Percentiles rank a stretch among this genome's conserved stretches.
These are phyloP conservation scores for Enteromius argenteus DNA, from an alignment of 2,797 vertebrate genomes.

Conservation along the genomic window DNA sequence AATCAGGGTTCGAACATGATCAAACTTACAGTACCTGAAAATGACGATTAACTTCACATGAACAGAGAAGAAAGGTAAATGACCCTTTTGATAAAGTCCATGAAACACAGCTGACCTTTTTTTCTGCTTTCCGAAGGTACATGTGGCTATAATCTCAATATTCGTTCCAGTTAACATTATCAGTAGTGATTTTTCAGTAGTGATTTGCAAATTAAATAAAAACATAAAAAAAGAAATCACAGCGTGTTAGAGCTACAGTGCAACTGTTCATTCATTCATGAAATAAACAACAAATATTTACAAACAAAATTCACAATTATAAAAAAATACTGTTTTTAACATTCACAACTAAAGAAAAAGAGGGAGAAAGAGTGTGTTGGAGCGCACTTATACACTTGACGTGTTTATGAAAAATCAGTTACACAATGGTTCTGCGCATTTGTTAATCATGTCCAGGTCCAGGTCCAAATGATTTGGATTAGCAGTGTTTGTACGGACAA, in stretches of 20 bases:
- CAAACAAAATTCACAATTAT: slow-evolving; percentile 62
- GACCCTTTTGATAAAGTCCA: slow-evolving; percentile 27
- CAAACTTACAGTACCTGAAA: slow-evolving; percentile 37
- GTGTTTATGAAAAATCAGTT: slow-evolving; percentile 3
- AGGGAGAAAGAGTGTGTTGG: slow-evolving; percentile 39
- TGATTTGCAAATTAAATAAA: slow-evolving; percentile 55
- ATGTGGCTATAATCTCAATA: not conserved
- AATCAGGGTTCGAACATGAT: slow-evolving; percentile 33
- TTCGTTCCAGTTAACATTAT: slow-evolving; percentile 23
- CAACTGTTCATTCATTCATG: slow-evolving; percentile 68
- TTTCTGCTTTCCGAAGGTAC: slow-evolving; percentile 28
- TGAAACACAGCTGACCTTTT: slow-evolving; percentile 39
- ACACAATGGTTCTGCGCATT: not conserved
- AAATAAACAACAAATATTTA: slow-evolving; percentile 74
- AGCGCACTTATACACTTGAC: slow-evolving; percentile 51
- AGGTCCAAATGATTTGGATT: not conserved
- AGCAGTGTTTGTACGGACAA: not conserved
- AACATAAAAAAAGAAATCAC: slow-evolving; percentile 63
- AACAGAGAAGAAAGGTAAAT: slow-evolving; percentile 21
- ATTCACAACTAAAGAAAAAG: slow-evolving; percentile 65
- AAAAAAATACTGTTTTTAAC: slow-evolving; percentile 63
- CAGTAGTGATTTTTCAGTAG: slow-evolving; percentile 38
- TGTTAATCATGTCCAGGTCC: not conserved
- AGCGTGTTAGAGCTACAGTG: slow-evolving; percentile 69
- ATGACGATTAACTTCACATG: slow-evolving; percentile 11